Evolutionary conservation across 2,113 vertebrate species (phyloP), one percentile per base, ranked within the genome.

Genomic region (Phylloscopus trochilus): DNA sequence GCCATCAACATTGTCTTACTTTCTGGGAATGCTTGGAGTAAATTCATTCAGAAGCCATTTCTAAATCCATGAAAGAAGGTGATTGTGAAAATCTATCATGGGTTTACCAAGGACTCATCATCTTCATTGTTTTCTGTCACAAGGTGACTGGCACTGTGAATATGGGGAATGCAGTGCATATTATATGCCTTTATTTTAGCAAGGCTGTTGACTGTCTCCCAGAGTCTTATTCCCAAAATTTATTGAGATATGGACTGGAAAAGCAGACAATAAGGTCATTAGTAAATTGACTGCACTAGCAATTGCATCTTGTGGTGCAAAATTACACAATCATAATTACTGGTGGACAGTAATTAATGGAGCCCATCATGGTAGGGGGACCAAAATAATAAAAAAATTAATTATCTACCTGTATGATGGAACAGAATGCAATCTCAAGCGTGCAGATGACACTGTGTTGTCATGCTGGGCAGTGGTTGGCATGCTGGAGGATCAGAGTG

Each of bases 381-480:
- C 27, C 11, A 87, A 70, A 52, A 46, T 9, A 55, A 22, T 68
- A 49, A 73, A 33, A 33, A 39, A 63, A 6, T 24, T 67, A 49
- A 15, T 49, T 72, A 44, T 11, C 18, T 72, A 15, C 27, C 24
- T 41, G 8, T 43, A 3, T 67, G 37, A 43, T 80, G 35, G 28
- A 73, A 37, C n/a, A 77, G 49, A 81, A 15, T 81, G 28, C 53
- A 35, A 35, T 68, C 39, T 77, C 64, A 51, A 13, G 3, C 14
- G 16, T 87, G 28, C 49, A 51, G 41, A 11, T 87, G 43, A 13
- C 33, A 10, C 27, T 47, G 35, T 35, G 15, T 3, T 72, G 37
- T n/a, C n/a, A n/a, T n/a, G n/a, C n/a, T 15, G 10, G 43, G 4
- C 30, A 52, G 33, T 2, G 0, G 11, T 62, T 15, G 3, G 15